Conservation (phyloP, 2,888 invertebrate genomes). For the Dermolepida albohirtum region DNA sequence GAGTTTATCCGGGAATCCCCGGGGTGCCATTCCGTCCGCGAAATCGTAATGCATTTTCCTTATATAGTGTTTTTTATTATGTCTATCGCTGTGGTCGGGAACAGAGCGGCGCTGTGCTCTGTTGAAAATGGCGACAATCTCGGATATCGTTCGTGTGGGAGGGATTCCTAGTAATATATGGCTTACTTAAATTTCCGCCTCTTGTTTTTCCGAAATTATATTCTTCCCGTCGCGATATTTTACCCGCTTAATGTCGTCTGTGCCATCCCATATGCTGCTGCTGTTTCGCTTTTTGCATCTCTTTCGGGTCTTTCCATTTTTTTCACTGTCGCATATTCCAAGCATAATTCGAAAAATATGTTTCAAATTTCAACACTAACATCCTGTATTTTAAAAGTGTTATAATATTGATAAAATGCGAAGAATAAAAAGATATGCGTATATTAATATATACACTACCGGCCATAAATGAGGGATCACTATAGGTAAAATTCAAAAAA, state of each 20-base stretch:
- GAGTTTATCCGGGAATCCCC: slow-evolving; percentile 60
- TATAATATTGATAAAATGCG: too few species aligned
- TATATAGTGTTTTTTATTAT: slow-evolving; percentile 66
- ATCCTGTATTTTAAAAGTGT: too few species aligned
- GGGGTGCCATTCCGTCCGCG: slow-evolving; percentile 63
- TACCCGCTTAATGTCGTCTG: slow-evolving; percentile 39
- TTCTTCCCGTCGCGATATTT: slow-evolving; percentile 40
- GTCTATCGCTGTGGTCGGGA: slow-evolving; percentile 60
- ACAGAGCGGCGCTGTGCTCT: slow-evolving; percentile 50
- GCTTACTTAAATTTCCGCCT: slow-evolving; percentile 47
- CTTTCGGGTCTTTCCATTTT: not conserved
- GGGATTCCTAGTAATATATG: slow-evolving; percentile 54
- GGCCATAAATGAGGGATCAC: too few species aligned
- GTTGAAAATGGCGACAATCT: slow-evolving; percentile 63
- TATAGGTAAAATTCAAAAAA: too few species aligned
- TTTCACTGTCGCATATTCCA: not conserved
- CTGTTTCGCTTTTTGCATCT: slow-evolving; percentile 15
- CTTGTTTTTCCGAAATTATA: slow-evolving; percentile 43
- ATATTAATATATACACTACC: too few species aligned
- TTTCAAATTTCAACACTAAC: too few species aligned
- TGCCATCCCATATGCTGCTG: slow-evolving; percentile 17
- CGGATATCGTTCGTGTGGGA: slow-evolving; percentile 62
- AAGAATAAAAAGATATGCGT: too few species aligned
- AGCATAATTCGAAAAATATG: too few species aligned
- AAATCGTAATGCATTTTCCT: slow-evolving; percentile 67